Conservation (phyloP, 2,797 vertebrate genomes). For the Eulemur albifrons region DNA sequence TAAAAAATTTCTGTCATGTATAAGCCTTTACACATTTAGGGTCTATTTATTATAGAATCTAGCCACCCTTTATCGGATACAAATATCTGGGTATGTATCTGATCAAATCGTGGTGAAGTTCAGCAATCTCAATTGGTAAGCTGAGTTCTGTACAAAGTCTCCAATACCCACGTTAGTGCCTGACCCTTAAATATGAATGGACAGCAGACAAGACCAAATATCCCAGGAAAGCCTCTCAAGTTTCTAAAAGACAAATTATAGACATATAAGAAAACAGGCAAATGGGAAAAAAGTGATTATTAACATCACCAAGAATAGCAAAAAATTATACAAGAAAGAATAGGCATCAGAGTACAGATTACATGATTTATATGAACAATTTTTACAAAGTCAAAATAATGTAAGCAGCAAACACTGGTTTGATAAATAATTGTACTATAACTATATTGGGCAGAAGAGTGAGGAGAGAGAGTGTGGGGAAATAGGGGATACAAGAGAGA, state of each 20-base stretch:
- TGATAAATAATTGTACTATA: conserved; percentile 6
- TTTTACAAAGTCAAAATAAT: not conserved
- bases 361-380: not conserved
- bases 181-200: not conserved
- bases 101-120: not conserved
- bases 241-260: not conserved
- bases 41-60: not conserved
- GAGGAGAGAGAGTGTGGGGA: not conserved
- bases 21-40: not conserved
- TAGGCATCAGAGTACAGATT: not conserved
- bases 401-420: not conserved
- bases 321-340: not conserved
- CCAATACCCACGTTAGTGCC: not conserved
- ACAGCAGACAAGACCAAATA: not conserved
- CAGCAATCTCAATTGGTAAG: not conserved
- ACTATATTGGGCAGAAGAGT: not conserved
- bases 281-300: not conserved
- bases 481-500: not conserved
- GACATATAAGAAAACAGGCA: not conserved
- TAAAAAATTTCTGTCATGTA: not conserved
- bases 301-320: not conserved
- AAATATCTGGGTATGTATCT: not conserved
- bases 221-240: not conserved
- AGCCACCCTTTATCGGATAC: not conserved
- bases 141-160: not conserved